These are phyloP conservation scores for Idaea dimidiata DNA, from an alignment of 2,888 invertebrate genomes.

Conservation along the genomic window DNA sequence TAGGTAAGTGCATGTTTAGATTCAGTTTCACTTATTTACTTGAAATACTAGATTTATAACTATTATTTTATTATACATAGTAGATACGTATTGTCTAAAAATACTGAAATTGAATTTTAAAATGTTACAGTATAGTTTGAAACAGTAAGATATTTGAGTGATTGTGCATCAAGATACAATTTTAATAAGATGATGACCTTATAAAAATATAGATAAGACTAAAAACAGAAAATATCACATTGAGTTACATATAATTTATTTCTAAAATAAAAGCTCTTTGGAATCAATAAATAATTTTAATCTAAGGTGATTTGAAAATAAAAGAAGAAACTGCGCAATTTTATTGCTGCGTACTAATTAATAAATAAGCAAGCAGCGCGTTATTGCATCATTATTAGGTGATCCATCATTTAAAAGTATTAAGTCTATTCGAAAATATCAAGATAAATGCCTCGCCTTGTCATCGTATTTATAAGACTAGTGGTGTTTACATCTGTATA, in stretches of 20 bases:
- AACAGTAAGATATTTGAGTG: slow-evolving; percentile 8
- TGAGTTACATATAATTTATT: neutral
- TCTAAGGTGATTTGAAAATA: slow-evolving; percentile 2
- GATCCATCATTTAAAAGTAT: neutral
- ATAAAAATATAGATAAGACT: neutral
- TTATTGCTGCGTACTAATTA: slow-evolving; percentile 2
- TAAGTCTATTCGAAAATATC: slow-evolving; percentile 21
- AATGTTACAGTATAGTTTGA: slow-evolving; percentile 8
- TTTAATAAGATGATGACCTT: neutral
- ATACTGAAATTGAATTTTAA: slow-evolving; percentile 18
- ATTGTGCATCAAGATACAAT: slow-evolving; percentile 18
- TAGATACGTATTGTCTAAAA: slow-evolving; percentile 22
- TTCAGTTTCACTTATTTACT: neutral
- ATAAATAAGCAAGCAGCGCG: slow-evolving; percentile 4
- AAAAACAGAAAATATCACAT: neutral
- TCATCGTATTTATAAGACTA: slow-evolving; percentile 30
- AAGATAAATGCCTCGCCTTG: slow-evolving; percentile 28
- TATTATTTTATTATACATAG: slow-evolving; percentile 8
- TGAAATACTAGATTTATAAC: slow-evolving; percentile 24
- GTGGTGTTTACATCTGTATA: slow-evolving; percentile 34
- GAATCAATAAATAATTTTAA: slow-evolving; percentile 28
- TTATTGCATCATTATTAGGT: slow-evolving; percentile 3
- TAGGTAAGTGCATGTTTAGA: neutral
- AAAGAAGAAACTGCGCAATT: slow-evolving; percentile 4
- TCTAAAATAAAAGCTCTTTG: slow-evolving; percentile 48